Conservation (phyloP, 2,797 vertebrate species). For the Aythya fuligula region DNA sequence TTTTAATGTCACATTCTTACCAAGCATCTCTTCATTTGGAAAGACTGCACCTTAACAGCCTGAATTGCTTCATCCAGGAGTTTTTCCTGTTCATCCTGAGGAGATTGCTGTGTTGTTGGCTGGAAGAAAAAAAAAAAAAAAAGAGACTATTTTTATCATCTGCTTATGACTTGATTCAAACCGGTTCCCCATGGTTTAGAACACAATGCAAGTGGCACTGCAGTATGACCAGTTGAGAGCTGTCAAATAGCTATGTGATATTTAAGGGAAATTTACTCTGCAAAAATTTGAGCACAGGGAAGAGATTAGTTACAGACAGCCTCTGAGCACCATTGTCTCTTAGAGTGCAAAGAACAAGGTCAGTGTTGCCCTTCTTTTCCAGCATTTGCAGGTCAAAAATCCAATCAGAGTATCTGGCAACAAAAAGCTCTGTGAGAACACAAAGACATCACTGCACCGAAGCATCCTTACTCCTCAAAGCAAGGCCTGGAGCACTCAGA, state of each 20-base stretch:
- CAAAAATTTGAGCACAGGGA: not conserved
- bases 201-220: not conserved
- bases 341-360: not conserved
- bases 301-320: not conserved
- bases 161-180: not conserved
- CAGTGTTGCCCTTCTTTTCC: not conserved
- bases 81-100: slow-evolving; percentile 98
- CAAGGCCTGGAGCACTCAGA: not conserved
- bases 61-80: slow-evolving; percentile 98
- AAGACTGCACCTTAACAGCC: slow-evolving; percentile 98
- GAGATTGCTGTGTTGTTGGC: slow-evolving; percentile 96
- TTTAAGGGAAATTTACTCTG: not conserved
- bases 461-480: not conserved
- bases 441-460: not conserved
- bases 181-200: not conserved
- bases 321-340: not conserved
- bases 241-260: not conserved
- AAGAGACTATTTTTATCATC: not conserved
- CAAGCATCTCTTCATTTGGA: slow-evolving; percentile 99
- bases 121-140: slow-evolving; percentile 33
- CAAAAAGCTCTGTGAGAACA: not conserved
- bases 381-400: not conserved
- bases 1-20: slow-evolving; percentile 78
- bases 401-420: not conserved
- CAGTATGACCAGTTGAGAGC: not conserved